phyloP scores from a whole-genome alignment of 2,888 invertebrate species.

The Physocephala rufipes region DNA sequence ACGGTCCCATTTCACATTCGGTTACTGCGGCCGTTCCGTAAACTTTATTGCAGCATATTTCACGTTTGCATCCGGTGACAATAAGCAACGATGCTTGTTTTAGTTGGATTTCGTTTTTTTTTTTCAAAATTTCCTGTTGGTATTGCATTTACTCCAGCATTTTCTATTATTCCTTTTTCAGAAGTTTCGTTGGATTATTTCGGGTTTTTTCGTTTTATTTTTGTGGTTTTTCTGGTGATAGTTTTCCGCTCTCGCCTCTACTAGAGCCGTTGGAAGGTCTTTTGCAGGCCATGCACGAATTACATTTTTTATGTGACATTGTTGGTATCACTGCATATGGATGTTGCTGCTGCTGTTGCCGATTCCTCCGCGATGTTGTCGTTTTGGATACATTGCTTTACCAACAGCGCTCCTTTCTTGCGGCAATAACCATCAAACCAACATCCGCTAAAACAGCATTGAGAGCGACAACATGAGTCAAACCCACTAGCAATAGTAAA shows the following conservation, averaged over 20 bases:
- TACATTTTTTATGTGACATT: constrained; percentile 35
- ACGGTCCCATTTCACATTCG: not conserved
- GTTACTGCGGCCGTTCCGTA: not conserved
- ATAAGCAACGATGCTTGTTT: not conserved
- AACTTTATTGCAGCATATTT: constrained; percentile 25
- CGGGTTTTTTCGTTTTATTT: not conserved
- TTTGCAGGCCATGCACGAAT: constrained; percentile 32
- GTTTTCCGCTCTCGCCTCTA: not conserved
- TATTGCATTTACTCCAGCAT: not conserved
- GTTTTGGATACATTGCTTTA: not conserved
- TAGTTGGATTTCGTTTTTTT: not conserved
- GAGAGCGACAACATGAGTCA: not conserved
- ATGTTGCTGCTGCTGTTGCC: constrained; percentile 15
- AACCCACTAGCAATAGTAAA: constrained; percentile 3
- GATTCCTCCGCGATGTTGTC: not conserved
- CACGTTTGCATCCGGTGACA: constrained; percentile 16
- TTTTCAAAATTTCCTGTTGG: not conserved
- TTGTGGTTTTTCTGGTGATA: not conserved
- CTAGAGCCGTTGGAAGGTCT: not conserved
- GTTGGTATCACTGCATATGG: constrained; percentile 3
- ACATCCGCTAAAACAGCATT: too few relatives aligned
- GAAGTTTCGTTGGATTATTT: not conserved
- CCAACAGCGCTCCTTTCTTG: not conserved
- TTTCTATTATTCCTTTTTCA: not conserved
- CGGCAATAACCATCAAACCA: not conserved